phyloP scores from a whole-genome alignment of 2,113 vertebrate genomes.

The Hippocampus zosterae region DNA sequence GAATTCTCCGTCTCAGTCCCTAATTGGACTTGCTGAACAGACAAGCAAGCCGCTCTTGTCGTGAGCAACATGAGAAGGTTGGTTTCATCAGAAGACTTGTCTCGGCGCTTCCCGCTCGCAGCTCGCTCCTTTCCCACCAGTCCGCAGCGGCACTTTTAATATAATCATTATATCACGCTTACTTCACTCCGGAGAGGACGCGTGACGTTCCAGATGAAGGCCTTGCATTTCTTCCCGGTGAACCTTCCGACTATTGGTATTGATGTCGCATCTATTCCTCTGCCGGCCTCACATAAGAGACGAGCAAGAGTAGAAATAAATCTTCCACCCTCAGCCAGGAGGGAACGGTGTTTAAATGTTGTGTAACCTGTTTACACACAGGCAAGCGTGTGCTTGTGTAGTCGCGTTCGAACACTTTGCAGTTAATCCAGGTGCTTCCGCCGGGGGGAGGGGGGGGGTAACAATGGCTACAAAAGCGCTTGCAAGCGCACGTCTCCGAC shows the following conservation, averaged over 20 bases:
- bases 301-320: background rate
- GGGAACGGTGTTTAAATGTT: slow-evolving; percentile 6
- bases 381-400: background rate
- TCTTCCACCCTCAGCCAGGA: slow-evolving; percentile 6
- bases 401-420: slow-evolving; percentile 14
- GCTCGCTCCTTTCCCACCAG: background rate
- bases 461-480: slow-evolving; percentile 1
- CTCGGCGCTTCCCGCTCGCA: background rate
- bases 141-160: background rate
- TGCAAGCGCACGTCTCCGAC: slow-evolving; percentile 10
- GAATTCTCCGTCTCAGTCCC: background rate
- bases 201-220: slow-evolving; percentile 2
- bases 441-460: background rate
- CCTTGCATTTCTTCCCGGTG: background rate
- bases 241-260: background rate
- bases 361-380: slow-evolving; percentile 13
- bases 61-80: background rate
- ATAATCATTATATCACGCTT: slow-evolving; percentile 7
- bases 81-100: slow-evolving; percentile 1
- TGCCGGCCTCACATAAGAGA: background rate
- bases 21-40: slow-evolving; percentile 4
- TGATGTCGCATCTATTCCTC: background rate
- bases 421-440: slow-evolving; percentile 40
- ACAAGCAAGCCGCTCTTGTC: slow-evolving; percentile 14
- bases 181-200: background rate